These are phyloP conservation scores for Nothura maculosa DNA, from an alignment of 2,797 vertebrate species.

Conservation along the genomic window DNA sequence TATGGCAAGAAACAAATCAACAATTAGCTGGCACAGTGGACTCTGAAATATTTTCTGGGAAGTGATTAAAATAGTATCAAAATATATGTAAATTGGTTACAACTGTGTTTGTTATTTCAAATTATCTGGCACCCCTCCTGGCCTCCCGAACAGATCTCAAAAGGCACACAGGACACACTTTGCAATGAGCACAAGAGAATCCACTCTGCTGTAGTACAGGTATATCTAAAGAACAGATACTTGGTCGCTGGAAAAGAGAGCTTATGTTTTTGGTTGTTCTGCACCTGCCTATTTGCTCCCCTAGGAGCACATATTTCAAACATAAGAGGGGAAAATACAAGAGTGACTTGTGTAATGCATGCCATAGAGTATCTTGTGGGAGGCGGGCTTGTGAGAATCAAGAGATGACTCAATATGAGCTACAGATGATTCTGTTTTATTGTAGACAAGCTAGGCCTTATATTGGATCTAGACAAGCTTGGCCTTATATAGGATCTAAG, in stretches of 20 bases:
- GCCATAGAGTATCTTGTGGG: too few relatives aligned
- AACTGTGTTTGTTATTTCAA: background rate
- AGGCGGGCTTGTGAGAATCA: too few relatives aligned
- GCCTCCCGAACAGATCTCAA: background rate
- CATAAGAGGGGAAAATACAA: accelerated
- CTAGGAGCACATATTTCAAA: background rate
- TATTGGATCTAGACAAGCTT: too few relatives aligned
- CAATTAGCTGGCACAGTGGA: background rate
- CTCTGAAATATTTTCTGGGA: background rate
- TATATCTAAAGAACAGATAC: background rate
- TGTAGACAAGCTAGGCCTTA: too few relatives aligned
- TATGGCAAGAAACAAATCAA: background rate
- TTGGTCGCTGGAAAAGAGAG: background rate
- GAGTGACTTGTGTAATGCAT: accelerated
- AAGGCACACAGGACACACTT: background rate
- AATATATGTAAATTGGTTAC: background rate
- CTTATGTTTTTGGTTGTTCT: background rate
- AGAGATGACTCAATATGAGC: too few relatives aligned
- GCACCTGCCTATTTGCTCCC: background rate
- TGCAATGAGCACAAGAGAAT: background rate
- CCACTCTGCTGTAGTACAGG: accelerated
- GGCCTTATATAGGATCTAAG: too few relatives aligned
- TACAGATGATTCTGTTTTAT: too few relatives aligned
- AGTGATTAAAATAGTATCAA: background rate
- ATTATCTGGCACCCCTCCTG: background rate